A percentile compares a stretch with the other conserved stretches of the same genome.
phyloP scores from a whole-genome alignment of 1,140 invertebrate genomes.

The Bombus pascuorum region DNA sequence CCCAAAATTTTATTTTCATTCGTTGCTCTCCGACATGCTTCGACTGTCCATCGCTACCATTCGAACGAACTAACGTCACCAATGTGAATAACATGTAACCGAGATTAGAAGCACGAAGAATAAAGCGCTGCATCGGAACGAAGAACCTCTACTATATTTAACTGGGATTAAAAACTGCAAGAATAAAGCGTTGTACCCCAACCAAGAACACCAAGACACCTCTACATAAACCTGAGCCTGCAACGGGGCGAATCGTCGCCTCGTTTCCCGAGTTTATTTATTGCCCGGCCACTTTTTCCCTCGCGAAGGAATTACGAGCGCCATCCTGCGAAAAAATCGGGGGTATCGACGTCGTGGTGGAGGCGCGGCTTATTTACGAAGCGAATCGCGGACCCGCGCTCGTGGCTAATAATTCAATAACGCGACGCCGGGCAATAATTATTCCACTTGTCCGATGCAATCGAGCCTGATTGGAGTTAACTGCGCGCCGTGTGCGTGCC shows the following conservation, averaged over 20 bases:
- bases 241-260: neutral
- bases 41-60: too few relatives aligned
- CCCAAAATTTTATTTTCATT: too few relatives aligned
- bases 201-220: too few relatives aligned
- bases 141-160: too few relatives aligned
- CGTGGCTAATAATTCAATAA: constrained; percentile 71
- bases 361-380: constrained; percentile 43
- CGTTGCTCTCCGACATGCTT: too few relatives aligned
- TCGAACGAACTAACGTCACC: too few relatives aligned
- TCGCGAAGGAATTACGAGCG: neutral
- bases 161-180: too few relatives aligned
- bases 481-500: constrained; percentile 44
- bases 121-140: too few relatives aligned
- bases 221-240: neutral
- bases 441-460: constrained; percentile 70
- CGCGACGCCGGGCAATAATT: constrained; percentile 64
- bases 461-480: constrained; percentile 74
- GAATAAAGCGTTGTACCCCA: too few relatives aligned
- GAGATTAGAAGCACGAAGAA: too few relatives aligned
- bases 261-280: constrained; percentile 4
- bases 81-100: too few relatives aligned
- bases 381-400: neutral
- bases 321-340: neutral
- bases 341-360: too few relatives aligned
- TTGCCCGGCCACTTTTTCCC: neutral